Base-by-base conservation (phyloP, 2,113 vertebrate genomes). In the Leptobrachium leishanense region DNA sequence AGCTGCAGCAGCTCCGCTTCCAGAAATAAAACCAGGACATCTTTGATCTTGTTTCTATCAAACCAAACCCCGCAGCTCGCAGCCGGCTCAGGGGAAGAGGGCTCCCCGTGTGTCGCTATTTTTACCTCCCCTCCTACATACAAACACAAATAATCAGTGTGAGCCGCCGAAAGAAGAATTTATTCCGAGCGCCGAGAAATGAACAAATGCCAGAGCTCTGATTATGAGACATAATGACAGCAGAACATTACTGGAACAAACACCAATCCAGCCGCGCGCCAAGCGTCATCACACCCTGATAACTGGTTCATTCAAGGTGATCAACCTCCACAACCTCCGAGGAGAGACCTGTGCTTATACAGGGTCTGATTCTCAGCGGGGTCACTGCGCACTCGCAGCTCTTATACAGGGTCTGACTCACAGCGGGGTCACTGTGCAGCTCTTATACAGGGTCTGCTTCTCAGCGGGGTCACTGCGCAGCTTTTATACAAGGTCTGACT, bases 11-110 rank as follows among this genome's bases (percentile, higher is more conserved):
- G 31, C 39, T 57, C 46, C 44, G 46, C 6, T 67, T 79, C 77
- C 70, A 73, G 68, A 74, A 74, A 79, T 74, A 79, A 79, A 79
- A 67, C 70, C 77, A 79, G 70, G 63, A 44, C 70, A 67, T 66
- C 62, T 79, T 72, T 79, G 69, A 72, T 79, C 69, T 72, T 10
- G n/a, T 74, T 44, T 57, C 63, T 73, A 43, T 79, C 63, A 73
- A 67, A 57, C 31, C 41, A 57, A 20, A n/a, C 39, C 70, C 63
- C 13, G 62, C 62, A 66, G 63, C 77, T 73, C n/a, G 4, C 63
- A 67, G 39, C 55, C 67, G 15, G 62, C 70, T 54, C 15, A 20
- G 53, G 65, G 74, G 41, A 40, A 68, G 46, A 20, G 11, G 5
- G 20, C 15, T 42, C 65, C 67, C 42, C 44, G 67, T 69, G 62